phyloP scores from a whole-genome alignment of 2,113 vertebrate genomes.

The Panthera tigris region DNA sequence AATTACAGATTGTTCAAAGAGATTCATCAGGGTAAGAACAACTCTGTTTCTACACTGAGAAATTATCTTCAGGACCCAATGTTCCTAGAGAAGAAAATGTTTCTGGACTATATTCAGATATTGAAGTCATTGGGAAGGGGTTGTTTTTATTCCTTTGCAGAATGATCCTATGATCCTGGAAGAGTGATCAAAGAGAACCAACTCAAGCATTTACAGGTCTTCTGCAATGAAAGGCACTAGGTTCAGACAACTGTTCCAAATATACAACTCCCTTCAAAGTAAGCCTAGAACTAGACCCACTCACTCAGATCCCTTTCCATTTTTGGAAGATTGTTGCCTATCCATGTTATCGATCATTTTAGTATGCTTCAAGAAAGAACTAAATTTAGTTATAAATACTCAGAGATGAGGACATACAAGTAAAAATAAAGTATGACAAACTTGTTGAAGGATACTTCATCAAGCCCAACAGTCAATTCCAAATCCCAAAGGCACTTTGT shows the following conservation, averaged over 20 bases:
- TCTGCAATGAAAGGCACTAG: background rate
- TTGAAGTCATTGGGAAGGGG: background rate
- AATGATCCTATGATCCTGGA: background rate
- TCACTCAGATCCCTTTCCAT: background rate
- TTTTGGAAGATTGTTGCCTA: background rate
- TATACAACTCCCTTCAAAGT: background rate
- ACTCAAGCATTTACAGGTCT: background rate
- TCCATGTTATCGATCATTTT: background rate
- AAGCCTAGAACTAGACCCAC: background rate
- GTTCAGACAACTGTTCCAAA: background rate
- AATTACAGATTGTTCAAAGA: background rate
- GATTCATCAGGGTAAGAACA: background rate
- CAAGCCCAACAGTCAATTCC: background rate
- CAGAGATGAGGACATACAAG: background rate
- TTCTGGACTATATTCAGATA: background rate
- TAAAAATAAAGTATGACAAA: background rate
- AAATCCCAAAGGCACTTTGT: background rate
- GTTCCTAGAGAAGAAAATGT: background rate
- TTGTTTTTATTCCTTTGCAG: background rate
- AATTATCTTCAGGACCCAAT: background rate
- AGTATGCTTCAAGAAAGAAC: background rate
- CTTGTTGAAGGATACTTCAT: background rate
- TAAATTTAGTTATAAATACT: conserved; percentile 15
- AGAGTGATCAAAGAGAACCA: background rate
- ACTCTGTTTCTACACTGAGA: background rate